phyloP scores from a whole-genome alignment of 64 coral and sea anemone genomes.

The Astreopora myriophthalma region DNA sequence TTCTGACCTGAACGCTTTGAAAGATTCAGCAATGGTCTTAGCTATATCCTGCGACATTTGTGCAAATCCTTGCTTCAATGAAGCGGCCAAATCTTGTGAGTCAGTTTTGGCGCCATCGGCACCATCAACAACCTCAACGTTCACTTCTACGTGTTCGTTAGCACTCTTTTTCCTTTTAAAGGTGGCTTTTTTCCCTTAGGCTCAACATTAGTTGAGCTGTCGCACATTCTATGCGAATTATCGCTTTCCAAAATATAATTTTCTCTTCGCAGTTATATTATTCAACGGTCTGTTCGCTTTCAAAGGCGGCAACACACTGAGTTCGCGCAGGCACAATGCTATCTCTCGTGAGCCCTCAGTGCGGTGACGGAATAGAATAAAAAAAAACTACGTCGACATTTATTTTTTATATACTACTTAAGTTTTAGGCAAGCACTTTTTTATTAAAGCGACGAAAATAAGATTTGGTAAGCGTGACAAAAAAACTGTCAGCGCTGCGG shows the following conservation, averaged over 20 bases:
- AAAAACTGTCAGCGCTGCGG: not conserved
- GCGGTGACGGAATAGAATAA: not conserved
- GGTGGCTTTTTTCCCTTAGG: constrained; percentile 33
- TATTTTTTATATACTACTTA: no score
- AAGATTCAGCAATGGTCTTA: constrained; percentile 38
- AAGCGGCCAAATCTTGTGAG: not conserved
- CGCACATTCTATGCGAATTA: constrained; percentile 52
- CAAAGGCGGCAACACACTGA: constrained; percentile 29
- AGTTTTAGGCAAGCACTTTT: no score
- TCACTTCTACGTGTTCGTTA: not conserved
- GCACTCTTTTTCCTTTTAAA: constrained; percentile 4
- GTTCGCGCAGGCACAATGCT: not conserved
- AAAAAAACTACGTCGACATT: no score
- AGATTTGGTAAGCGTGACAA: not conserved
- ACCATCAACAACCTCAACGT: not conserved
- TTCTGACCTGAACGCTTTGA: constrained; percentile 21
- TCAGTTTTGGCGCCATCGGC: constrained; percentile 1
- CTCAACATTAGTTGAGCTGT: constrained; percentile 29
- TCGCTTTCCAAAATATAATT: not conserved
- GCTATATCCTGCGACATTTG: not conserved
- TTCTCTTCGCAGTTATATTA: not conserved
- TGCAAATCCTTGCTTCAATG: constrained; percentile 24
- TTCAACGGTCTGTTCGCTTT: constrained; percentile 10
- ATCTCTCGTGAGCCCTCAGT: not conserved
- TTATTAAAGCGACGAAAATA: no score